phyloP scores from a whole-genome alignment of 2,888 invertebrate genomes.

The Tineola bisselliella region DNA sequence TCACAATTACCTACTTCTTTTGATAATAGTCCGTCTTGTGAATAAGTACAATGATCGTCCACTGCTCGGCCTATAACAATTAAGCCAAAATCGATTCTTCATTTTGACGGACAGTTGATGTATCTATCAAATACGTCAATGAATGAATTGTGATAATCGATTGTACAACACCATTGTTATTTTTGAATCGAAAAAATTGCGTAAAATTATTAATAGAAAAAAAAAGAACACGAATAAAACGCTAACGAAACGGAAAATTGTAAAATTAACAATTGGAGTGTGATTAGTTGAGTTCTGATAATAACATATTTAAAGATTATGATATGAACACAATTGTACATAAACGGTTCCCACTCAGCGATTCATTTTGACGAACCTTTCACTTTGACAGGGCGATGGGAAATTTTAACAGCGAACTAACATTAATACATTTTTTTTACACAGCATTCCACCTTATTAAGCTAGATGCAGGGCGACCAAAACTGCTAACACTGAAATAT shows the following conservation, averaged over 20 bases:
- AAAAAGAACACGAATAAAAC: neutral
- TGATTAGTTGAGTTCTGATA: neutral
- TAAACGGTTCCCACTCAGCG: too few relatives aligned
- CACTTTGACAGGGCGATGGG: too few relatives aligned
- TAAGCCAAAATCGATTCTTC: conserved; percentile 30
- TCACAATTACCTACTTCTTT: too few relatives aligned
- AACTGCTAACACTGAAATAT: too few relatives aligned
- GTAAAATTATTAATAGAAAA: conserved; percentile 8
- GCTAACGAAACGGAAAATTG: neutral
- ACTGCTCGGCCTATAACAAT: conserved; percentile 14
- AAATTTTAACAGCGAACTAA: too few relatives aligned
- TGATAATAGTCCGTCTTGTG: too few relatives aligned
- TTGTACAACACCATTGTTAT: conserved; percentile 1
- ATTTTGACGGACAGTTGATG: conserved; percentile 43
- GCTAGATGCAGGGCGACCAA: too few relatives aligned
- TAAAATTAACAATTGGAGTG: neutral
- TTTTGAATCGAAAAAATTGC: conserved; percentile 3
- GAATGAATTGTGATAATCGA: conserved; percentile 15
- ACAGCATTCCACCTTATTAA: too few relatives aligned
- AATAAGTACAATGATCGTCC: neutral
- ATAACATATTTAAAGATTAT: too few relatives aligned
- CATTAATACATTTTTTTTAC: too few relatives aligned
- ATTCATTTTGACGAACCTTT: too few relatives aligned
- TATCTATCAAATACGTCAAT: conserved; percentile 28
- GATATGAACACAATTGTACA: too few relatives aligned